Base-by-base conservation (phyloP, 2,797 vertebrate species). In the Gymnoscopelus microlampas region DNA sequence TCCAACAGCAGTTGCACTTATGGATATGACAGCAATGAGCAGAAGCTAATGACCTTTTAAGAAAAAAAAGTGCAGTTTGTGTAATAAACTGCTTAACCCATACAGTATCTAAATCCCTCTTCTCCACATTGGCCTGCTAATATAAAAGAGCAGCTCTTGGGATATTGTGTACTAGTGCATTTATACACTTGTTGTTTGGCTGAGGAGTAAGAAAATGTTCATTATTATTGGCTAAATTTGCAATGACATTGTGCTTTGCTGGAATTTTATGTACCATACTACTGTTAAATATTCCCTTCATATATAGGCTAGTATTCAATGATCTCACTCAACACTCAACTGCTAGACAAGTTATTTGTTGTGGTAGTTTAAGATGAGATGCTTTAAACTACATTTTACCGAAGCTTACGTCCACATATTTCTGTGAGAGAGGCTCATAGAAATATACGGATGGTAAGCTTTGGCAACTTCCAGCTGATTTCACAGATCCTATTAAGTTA, bases 1-100 rank as follows among this genome's bases (percentile, higher is more conserved):
- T 95, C 88, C 86, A 90, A 93, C 90, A 88, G 91, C 90, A 90
- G 88, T 71, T 73, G 88, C 92, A 91, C 84, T 94, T 93, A 88
- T 87, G 90, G 90, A 94, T 89, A 92, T 92, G 93, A 93, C 94
- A 95, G 93, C 88, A 79, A 84, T 77, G 90, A 90, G 88, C 92
- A 90, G 86, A 94, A 93, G 93, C 93, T 95, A 95, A 95, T 95
- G 95, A 93, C 90, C 84, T 92, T 84, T 84, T 79, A 91, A 89
- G 89, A 88, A 51, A 71, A 58, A 50, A 56, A 23, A 48, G 61
- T 70, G 86, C 81, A 90, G 75, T 73, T 74, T 77, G 63, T 67
- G 64, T 49, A 74, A 4, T 77, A 72, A 87, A 81, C 54, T 60
- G 53, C 81, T 86, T 73, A 73, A 66, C 68, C 78, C 65, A 60